Evolutionary conservation across 2,113 vertebrate genomes (phyloP).

Genomic region (Plecotus auritus): DNA sequence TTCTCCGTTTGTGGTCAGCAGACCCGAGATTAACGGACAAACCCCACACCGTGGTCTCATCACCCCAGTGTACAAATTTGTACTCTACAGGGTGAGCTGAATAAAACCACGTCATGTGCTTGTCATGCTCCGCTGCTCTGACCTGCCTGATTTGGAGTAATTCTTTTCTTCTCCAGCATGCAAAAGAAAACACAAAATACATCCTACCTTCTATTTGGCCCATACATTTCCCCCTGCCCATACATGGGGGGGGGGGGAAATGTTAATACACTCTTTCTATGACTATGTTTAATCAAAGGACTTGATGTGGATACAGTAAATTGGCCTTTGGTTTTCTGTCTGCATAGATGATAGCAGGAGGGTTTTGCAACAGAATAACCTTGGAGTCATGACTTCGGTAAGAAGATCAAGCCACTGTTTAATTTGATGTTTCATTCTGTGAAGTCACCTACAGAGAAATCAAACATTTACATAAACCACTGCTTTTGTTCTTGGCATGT

Average conservation of each 20-base stretch:
- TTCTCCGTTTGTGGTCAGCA: background rate
- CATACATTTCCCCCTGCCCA: background rate
- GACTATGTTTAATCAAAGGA: constrained; percentile 70
- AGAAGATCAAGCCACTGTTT: constrained; percentile 59
- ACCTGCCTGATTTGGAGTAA: background rate
- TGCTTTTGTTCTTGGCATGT: constrained; percentile 68
- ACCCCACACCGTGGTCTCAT: background rate
- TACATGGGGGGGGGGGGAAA: background rate
- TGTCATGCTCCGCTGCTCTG: background rate
- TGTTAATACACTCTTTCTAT: background rate
- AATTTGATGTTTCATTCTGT: constrained; percentile 62
- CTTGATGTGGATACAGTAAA: constrained; percentile 58
- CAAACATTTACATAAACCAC: constrained; percentile 74
- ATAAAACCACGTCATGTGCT: background rate
- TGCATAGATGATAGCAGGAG: constrained; percentile 2
- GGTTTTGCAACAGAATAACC: constrained; percentile 41
- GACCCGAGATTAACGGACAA: background rate
- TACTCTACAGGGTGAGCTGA: background rate
- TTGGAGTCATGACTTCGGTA: constrained; percentile 18
- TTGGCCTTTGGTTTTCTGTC: constrained; percentile 63
- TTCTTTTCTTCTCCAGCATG: background rate
- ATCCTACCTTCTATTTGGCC: background rate
- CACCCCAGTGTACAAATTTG: background rate
- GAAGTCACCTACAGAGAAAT: constrained; percentile 72
- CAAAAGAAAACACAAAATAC: background rate